phyloP scores from a whole-genome alignment of 2,797 vertebrate genomes.

The Phyllotis vaccarum region DNA sequence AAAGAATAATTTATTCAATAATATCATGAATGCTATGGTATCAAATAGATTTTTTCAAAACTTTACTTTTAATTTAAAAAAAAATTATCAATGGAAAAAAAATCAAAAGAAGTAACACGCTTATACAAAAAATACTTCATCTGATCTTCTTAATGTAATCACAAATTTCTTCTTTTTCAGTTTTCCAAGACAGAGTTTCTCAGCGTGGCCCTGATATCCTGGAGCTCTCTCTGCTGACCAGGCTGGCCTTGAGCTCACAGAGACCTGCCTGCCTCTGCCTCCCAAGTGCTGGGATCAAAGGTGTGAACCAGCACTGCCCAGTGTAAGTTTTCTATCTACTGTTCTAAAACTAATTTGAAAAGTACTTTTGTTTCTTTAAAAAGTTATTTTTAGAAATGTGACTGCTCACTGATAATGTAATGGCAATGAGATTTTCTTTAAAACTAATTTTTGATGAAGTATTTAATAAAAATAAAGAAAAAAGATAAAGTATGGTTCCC shows the following conservation, averaged over 20 bases:
- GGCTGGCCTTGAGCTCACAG: too few relatives aligned
- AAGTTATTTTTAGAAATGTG: constrained; percentile 29
- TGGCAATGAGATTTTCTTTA: constrained; percentile 25
- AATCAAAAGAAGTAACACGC: constrained; percentile 12
- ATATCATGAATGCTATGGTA: background rate
- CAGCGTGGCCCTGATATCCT: too few relatives aligned
- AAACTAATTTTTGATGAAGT: constrained; percentile 39
- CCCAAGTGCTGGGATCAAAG: too few relatives aligned
- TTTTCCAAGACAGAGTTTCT: too few relatives aligned
- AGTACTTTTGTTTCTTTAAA: background rate
- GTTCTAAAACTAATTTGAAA: constrained; percentile 60
- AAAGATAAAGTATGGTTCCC: background rate
- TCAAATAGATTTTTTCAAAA: background rate
- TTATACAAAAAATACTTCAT: background rate
- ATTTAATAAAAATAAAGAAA: constrained; percentile 6
- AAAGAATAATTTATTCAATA: constrained; percentile 39
- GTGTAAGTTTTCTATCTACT: constrained; percentile 26
- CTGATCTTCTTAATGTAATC: constrained; percentile 15
- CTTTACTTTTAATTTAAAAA: constrained; percentile 51
- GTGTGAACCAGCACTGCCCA: too few relatives aligned
- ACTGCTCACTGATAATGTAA: background rate
- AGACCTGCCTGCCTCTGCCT: too few relatives aligned
- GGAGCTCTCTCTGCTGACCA: too few relatives aligned
- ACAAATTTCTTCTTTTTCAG: background rate
- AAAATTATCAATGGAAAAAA: constrained; percentile 49